phyloP scores from a whole-genome alignment of 2,113 vertebrate genomes.

The Menura novaehollandiae region DNA sequence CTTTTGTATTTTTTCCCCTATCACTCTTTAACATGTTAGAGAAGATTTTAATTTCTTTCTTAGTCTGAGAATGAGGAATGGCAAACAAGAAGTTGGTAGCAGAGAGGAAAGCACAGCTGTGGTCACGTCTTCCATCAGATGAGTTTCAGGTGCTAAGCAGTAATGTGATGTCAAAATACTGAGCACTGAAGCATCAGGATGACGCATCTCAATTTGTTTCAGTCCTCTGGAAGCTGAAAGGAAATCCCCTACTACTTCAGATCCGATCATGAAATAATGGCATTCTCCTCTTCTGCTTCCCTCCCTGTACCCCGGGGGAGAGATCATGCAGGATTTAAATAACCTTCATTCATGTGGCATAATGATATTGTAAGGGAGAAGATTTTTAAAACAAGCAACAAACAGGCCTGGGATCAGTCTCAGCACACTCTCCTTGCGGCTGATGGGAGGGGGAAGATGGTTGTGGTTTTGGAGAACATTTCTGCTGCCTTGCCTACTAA shows the following conservation, averaged over 20 bases:
- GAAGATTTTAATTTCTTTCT: background rate
- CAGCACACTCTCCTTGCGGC: background rate
- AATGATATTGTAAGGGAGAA: background rate
- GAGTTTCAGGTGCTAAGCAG: background rate
- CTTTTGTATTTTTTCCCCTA: background rate
- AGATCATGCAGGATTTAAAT: background rate
- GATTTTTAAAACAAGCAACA: background rate
- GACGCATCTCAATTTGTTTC: conserved; percentile 9
- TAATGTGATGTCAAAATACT: background rate
- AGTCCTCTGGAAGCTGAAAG: background rate
- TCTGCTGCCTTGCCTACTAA: background rate
- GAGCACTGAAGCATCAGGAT: background rate
- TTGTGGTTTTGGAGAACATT: background rate
- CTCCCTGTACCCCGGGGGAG: background rate
- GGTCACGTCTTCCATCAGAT: background rate
- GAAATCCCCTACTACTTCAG: background rate
- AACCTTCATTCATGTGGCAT: background rate
- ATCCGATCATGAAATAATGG: background rate
- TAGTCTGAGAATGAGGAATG: background rate
- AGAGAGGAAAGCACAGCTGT: background rate
- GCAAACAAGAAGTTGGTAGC: background rate
- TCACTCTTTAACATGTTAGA: background rate
- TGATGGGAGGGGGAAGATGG: background rate
- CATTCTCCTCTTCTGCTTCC: background rate
- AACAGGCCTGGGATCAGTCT: background rate